A percentile compares a stretch with the other conserved stretches of the same genome.
Evolutionary conservation across 1,140 invertebrate species (phyloP).

Genomic region (Neocloeon triangulifer): DNA sequence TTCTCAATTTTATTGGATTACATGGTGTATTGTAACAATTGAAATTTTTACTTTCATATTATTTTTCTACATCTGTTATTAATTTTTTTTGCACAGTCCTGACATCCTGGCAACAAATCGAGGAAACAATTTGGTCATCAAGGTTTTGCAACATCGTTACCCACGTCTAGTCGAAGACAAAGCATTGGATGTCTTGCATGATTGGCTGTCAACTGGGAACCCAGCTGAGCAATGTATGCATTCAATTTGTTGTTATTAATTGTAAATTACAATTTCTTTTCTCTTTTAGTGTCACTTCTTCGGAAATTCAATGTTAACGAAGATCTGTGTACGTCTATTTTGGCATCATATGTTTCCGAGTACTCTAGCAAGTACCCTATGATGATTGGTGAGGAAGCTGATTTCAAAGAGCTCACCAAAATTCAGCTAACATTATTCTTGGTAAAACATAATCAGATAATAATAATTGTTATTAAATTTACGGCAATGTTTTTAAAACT

Average conservation of each 20-base stretch:
- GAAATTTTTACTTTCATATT: slow-evolving; percentile 5
- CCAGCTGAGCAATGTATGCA: slow-evolving; percentile 17
- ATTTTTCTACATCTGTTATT: slow-evolving; percentile 4
- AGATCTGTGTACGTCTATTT: slow-evolving; percentile 23
- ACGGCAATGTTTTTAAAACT: slow-evolving; percentile 10
- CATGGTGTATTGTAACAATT: background rate
- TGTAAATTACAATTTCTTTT: slow-evolving; percentile 7
- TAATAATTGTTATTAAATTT: background rate
- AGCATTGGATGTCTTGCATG: slow-evolving; percentile 23
- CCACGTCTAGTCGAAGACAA: slow-evolving; percentile 37
- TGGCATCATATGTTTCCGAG: slow-evolving; percentile 30
- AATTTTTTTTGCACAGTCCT: background rate
- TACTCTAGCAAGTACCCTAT: slow-evolving; percentile 32
- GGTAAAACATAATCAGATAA: slow-evolving; percentile 18
- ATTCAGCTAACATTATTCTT: slow-evolving; percentile 32
- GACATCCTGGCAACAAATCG: slow-evolving; percentile 47
- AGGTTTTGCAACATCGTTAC: slow-evolving; percentile 51
- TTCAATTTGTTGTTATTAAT: slow-evolving; percentile 4
- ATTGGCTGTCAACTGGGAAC: slow-evolving; percentile 26
- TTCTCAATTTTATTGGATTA: slow-evolving; percentile 1
- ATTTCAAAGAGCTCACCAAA: slow-evolving; percentile 23
- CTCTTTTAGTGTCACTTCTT: too few relatives aligned
- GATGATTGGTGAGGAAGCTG: slow-evolving; percentile 31
- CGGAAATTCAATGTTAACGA: slow-evolving; percentile 18
- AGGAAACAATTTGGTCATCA: slow-evolving; percentile 58